A percentile compares a stretch with the other conserved stretches of the same genome.
These are phyloP conservation scores for Theretra japonica DNA, from an alignment of 2,888 invertebrate species.

Conservation along the genomic window DNA sequence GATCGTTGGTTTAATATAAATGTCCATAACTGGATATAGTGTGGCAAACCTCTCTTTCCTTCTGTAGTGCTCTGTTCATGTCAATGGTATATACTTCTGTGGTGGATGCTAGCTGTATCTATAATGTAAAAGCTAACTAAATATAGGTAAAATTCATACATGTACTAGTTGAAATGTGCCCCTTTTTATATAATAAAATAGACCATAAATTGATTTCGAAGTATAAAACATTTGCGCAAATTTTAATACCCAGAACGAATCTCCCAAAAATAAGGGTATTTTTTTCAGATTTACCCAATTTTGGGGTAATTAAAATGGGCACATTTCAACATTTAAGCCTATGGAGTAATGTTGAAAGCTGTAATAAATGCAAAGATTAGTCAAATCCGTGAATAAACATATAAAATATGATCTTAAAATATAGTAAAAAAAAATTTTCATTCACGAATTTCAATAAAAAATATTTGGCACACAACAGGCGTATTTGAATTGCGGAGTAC, in stretches of 20 bases:
- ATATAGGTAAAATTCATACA: constrained; percentile 19
- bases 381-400: constrained; percentile 17
- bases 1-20: neutral
- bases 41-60: constrained; percentile 39
- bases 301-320: neutral
- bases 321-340: neutral
- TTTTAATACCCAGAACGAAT: neutral
- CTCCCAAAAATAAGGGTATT: too few species aligned
- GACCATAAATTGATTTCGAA: too few species aligned
- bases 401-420: neutral
- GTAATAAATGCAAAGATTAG: constrained; percentile 13
- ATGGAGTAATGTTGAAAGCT: constrained; percentile 9
- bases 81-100: constrained; percentile 27
- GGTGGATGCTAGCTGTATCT: constrained; percentile 25
- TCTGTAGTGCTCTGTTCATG: constrained; percentile 28
- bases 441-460: constrained; percentile 8
- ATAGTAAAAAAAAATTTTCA: neutral
- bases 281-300: too few species aligned
- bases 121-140: constrained; percentile 28
- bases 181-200: neutral
- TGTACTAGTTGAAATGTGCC: constrained; percentile 10
- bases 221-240: neutral
- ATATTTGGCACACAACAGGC: neutral
- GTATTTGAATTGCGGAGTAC: neutral
- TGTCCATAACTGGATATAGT: constrained; percentile 6